These are phyloP conservation scores for Nannoperca obscura DNA, from an alignment of 2,797 vertebrate species.

Conservation along the genomic window DNA sequence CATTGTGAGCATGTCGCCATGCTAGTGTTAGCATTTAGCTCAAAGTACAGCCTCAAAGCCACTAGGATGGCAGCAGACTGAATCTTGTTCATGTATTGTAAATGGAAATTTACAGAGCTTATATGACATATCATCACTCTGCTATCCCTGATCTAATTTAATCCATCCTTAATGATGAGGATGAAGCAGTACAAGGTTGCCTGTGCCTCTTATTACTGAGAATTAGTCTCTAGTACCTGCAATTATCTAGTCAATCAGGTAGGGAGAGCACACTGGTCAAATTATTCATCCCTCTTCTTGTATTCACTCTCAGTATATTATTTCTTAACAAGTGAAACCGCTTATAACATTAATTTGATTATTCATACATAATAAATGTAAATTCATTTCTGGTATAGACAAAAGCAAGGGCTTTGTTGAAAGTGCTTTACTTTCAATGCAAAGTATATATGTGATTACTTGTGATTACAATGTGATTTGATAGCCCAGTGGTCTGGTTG, in stretches of 20 bases:
- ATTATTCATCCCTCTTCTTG: neutral
- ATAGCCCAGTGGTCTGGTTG: neutral
- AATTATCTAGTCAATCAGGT: conserved; percentile 31
- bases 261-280: neutral
- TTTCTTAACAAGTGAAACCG: neutral
- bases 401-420: neutral
- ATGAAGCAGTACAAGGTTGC: conserved; percentile 12
- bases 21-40: neutral
- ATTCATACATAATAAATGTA: neutral
- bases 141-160: neutral
- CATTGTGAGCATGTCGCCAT: neutral
- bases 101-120: neutral
- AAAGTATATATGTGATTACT: neutral
- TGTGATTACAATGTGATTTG: neutral
- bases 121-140: conserved; percentile 3
- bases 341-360: neutral
- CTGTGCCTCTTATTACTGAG: conserved; percentile 23
- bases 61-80: neutral
- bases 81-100: conserved; percentile 1
- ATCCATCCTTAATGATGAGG: conserved; percentile 9
- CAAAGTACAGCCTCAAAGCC: neutral
- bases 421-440: neutral
- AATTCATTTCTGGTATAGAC: neutral
- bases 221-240: conserved; percentile 10
- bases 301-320: neutral